Evolutionary conservation across 2,113 vertebrate species (phyloP).

Genomic region (Callorhinus ursinus): DNA sequence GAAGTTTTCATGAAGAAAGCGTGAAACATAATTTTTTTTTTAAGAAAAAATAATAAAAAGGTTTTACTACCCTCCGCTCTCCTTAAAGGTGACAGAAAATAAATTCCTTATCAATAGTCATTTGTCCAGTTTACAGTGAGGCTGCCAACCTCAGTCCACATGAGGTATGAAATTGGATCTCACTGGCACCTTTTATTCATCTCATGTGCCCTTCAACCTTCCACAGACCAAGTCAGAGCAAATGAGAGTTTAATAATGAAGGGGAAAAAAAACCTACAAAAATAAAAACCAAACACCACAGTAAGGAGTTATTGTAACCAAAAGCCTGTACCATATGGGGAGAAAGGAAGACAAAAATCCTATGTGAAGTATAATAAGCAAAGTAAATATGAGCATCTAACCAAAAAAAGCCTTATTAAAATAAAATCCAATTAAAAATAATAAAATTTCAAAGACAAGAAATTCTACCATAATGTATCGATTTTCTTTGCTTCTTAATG

Average conservation of each 20-base stretch:
- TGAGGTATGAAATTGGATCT: background rate
- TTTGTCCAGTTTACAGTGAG: conserved; percentile 62
- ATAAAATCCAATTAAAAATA: conserved; percentile 74
- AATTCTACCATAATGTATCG: conserved; percentile 66
- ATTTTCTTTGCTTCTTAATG: conserved; percentile 81
- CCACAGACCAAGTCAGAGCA: background rate
- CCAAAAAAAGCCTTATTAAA: conserved; percentile 57
- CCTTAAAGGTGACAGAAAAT: conserved; percentile 75
- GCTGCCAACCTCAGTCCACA: background rate
- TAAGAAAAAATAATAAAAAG: conserved; percentile 60
- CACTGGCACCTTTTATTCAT: conserved; percentile 2
- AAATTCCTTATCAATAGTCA: conserved; percentile 76
- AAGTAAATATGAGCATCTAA: conserved; percentile 44
- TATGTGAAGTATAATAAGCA: conserved; percentile 37
- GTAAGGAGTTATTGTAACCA: background rate
- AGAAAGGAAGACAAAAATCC: background rate
- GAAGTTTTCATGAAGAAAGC: conserved; percentile 56
- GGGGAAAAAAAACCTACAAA: background rate
- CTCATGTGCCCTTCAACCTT: conserved; percentile 3
- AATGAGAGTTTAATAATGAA: background rate
- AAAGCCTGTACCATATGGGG: background rate
- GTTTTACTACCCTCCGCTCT: conserved; percentile 43
- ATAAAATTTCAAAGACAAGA: conserved; percentile 73
- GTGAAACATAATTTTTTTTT: conserved; percentile 72
- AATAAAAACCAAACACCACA: background rate